phyloP scores from a whole-genome alignment of 2,797 vertebrate genomes.

The Chromobotia macracanthus region DNA sequence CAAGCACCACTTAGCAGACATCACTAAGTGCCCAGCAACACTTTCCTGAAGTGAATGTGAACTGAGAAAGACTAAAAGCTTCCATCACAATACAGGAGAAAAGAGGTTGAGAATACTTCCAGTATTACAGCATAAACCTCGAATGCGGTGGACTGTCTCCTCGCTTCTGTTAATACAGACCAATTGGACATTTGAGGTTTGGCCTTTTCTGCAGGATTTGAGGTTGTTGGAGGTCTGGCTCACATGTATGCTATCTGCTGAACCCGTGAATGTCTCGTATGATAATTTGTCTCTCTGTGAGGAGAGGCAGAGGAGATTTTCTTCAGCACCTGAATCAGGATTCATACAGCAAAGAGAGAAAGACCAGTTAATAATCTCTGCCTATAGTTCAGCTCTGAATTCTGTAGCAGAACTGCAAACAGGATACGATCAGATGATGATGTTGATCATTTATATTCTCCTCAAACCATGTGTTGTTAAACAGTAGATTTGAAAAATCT shows the following conservation, averaged over 20 bases:
- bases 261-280: slow-evolving; percentile 32
- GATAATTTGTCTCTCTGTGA: slow-evolving; percentile 20
- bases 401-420: slow-evolving; percentile 2
- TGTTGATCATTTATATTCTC: background rate
- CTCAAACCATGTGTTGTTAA: background rate
- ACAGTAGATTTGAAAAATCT: background rate
- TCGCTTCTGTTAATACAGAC: slow-evolving; percentile 8
- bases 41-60: slow-evolving; percentile 5
- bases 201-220: slow-evolving; percentile 38
- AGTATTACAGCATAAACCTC: slow-evolving; percentile 11
- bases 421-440: background rate
- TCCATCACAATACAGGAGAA: slow-evolving; percentile 12
- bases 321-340: slow-evolving; percentile 42
- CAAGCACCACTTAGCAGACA: slow-evolving; percentile 15
- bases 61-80: slow-evolving; percentile 34
- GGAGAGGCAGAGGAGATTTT: slow-evolving; percentile 21
- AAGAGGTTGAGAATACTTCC: slow-evolving; percentile 2
- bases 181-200: background rate
- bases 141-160: background rate
- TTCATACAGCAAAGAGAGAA: slow-evolving; percentile 52
- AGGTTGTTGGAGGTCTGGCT: background rate
- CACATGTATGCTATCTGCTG: slow-evolving; percentile 36
- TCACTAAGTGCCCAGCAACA: slow-evolving; percentile 19
- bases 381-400: slow-evolving; percentile 10
- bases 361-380: slow-evolving; percentile 11